phyloP scores from a whole-genome alignment of 2,888 invertebrate genomes.

The Thecocarcelia acutangulata region DNA sequence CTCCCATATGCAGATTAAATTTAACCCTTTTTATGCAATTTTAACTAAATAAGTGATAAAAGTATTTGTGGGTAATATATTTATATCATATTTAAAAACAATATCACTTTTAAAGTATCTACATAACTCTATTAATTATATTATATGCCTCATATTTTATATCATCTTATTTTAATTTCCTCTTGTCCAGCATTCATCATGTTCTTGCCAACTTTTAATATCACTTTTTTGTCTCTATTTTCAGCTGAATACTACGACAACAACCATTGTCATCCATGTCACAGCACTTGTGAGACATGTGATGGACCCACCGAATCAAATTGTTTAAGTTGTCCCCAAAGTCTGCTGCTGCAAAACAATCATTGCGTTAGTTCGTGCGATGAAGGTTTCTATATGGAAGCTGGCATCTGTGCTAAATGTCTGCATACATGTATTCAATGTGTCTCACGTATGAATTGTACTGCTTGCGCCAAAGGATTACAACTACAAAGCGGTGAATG shows the following conservation, averaged over 20 bases:
- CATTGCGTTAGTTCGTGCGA: slow-evolving; percentile 90
- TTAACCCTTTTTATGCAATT: no score
- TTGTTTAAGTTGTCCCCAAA: slow-evolving; percentile 89
- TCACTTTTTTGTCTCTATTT: slow-evolving; percentile 72
- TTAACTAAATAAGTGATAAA: no score
- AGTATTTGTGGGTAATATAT: no score
- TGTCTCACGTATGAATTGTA: slow-evolving; percentile 90
- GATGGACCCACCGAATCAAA: slow-evolving; percentile 88
- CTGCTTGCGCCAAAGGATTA: slow-evolving; percentile 88
- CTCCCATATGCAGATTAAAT: no score
- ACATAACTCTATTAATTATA: no score
- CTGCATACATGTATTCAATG: slow-evolving; percentile 90
- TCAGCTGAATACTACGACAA: slow-evolving; percentile 89
- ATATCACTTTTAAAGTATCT: no score
- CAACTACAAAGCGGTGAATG: slow-evolving; percentile 92
- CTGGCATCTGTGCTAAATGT: slow-evolving; percentile 89
- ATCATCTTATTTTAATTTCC: slow-evolving; percentile 5
- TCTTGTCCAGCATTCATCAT: slow-evolving; percentile 4
- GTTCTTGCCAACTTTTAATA: slow-evolving; percentile 41
- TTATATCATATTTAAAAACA: no score
- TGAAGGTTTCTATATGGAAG: slow-evolving; percentile 88
- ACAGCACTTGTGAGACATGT: slow-evolving; percentile 91
- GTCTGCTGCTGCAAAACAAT: slow-evolving; percentile 87
- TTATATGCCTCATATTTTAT: not conserved
- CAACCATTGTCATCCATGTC: slow-evolving; percentile 88